Base-by-base conservation (phyloP, 2,113 vertebrate genomes). In the Corapipo altera region DNA sequence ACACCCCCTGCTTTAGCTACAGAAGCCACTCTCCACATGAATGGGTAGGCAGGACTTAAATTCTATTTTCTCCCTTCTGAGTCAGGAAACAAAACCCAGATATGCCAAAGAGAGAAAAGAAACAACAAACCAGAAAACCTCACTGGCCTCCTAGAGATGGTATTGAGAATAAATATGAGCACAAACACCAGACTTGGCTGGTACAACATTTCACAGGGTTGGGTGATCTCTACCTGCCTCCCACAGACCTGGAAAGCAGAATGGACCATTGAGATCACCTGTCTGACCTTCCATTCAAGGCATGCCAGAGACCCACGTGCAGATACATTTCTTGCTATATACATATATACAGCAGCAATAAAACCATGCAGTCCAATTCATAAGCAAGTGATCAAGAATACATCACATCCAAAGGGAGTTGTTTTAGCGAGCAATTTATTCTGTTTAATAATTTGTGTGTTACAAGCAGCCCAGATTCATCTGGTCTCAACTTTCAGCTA, bases 401-500 rank as follows among this genome's bases (percentile, higher is more conserved):
- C 26, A 58, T 15, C 46, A 30, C 2, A 9, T 76, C 54, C 73
- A 85, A 78, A 67, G 33, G 44, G 57, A 94, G 44, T 18, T 81
- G 48, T 86, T 92, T 52, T 14, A 59, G 65, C 4, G 0, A 90
- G 73, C 70, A 74, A 91, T 75, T 96, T 77, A 92, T 66, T 70
- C 73, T 81, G 74, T 41, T 91, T 71, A 93, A 87, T 71, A 61
- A 95, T 69, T 37, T 61, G 44, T 83, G 62, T 74, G 67, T 54
- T 95, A 89, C 62, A 85, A 94, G 76, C 61, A 91, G 66, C 54
- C 32, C 66, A 91, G 81, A 95, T 95, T 87, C 44, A 89, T 78
- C 66, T 66, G 62, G 58, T 89, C 86, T 95, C 69, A 62, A 43
- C 93, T 94, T 92, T 26, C 77, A 82, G 84, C 77, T 57, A 69